phyloP scores from a whole-genome alignment of 2,797 vertebrate genomes.

The Helarctos malayanus region DNA sequence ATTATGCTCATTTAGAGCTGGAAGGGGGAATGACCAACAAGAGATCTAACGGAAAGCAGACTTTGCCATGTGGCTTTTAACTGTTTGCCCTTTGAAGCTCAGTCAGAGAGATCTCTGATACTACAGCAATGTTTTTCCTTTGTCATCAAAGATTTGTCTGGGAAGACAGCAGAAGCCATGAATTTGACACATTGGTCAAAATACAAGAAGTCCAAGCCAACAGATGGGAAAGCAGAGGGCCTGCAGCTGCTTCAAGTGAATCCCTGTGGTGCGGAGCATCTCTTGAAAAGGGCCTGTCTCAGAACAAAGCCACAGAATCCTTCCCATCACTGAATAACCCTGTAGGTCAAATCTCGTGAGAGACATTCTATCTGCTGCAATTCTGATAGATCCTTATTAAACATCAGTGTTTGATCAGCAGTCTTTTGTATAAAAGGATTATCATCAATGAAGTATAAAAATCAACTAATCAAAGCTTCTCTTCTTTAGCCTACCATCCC shows the following conservation, averaged over 20 bases:
- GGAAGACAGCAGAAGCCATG: slow-evolving; percentile 39
- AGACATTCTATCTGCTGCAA: not conserved
- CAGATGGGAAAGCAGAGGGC: not conserved
- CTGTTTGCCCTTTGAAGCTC: slow-evolving; percentile 64
- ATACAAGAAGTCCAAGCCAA: slow-evolving; percentile 13
- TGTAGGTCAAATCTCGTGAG: not conserved
- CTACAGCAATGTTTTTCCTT: not conserved
- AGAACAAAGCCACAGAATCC: not conserved
- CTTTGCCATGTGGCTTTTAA: slow-evolving; percentile 16
- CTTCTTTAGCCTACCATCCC: not conserved
- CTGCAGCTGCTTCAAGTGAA: not conserved
- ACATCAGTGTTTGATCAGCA: not conserved
- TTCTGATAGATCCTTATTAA: slow-evolving; percentile 21
- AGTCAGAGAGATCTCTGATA: slow-evolving; percentile 19
- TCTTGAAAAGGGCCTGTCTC: not conserved
- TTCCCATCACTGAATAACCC: not conserved
- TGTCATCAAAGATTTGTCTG: slow-evolving; percentile 60
- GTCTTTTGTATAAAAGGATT: not conserved
- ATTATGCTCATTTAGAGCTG: not conserved
- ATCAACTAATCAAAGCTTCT: not conserved
- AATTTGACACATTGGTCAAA: slow-evolving; percentile 51
- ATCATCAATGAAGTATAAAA: not conserved
- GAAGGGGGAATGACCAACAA: not conserved
- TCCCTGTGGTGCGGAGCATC: not conserved
- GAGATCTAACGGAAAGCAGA: slow-evolving; percentile 32